A percentile compares a stretch with the other conserved stretches of the same genome.
Evolutionary conservation across 2,888 invertebrate species (phyloP).

Genomic region (Halictus quadricinctus): DNA sequence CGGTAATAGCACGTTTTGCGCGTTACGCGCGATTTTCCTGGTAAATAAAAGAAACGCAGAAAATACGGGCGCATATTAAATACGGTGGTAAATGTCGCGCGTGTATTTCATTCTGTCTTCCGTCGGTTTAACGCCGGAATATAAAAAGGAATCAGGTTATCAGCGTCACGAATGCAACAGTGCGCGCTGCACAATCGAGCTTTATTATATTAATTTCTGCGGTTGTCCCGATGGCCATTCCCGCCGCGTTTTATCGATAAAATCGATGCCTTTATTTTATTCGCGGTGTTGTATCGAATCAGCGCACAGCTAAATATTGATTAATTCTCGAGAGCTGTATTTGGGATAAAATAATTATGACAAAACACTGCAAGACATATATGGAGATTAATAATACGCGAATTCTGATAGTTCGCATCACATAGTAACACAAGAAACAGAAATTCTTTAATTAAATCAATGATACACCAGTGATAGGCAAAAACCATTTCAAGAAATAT

Average conservation of each 20-base stretch:
- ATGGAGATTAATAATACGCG: too few relatives aligned
- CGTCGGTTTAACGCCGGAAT: not conserved
- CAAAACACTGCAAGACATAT: too few relatives aligned
- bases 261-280: not conserved
- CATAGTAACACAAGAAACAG: too few relatives aligned
- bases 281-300: not conserved
- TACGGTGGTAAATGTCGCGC: not conserved
- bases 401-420: too few relatives aligned
- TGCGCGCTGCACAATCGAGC: not conserved
- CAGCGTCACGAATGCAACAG: not conserved
- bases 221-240: not conserved
- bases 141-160: conserved; percentile 19
- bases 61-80: conserved; percentile 23
- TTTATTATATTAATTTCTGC: conserved; percentile 5
- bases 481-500: too few relatives aligned
- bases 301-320: not conserved
- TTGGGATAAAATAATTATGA: not conserved
- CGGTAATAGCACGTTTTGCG: conserved; percentile 25
- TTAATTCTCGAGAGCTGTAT: not conserved
- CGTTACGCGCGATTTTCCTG: conserved; percentile 1
- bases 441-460: too few relatives aligned
- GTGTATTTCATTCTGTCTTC: not conserved
- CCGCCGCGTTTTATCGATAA: not conserved
- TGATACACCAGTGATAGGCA: too few relatives aligned
- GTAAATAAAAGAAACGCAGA: conserved; percentile 10